Base-by-base conservation (phyloP, 1,140 invertebrate species). In the Zaprionus nigranus region DNA sequence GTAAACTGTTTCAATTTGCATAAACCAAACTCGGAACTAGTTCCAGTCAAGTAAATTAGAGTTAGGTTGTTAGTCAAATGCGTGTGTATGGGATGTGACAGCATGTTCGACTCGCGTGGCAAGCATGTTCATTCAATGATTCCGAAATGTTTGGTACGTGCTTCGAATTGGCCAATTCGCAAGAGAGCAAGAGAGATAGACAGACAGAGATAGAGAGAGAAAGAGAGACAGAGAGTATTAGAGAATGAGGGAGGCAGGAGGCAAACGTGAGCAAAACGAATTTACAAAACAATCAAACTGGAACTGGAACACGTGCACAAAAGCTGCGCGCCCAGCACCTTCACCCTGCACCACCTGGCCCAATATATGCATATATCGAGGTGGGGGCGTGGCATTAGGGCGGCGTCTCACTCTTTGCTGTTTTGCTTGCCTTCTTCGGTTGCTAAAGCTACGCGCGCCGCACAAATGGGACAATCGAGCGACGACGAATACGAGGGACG, bases 181-280 rank as follows among this genome's bases (percentile, higher is more conserved):
- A 34, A 20, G 12, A 43, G 36, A 58, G 17, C 46, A 49, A 34
- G 22, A 65, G 64, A 90, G 40, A 17, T n/a, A 51, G 88, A 93
- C 92, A 93, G n/a, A 57, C 34, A 34, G 22, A 65, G 64, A 90
- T 5, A n/a, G n/a, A 51, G 88, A 93, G 92, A 93, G 93, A 92
- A 92, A 72, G 17, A 17, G 17, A 17, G 38, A 72, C 0, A 17
- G 17, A 17, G 38, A 57, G 34, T 26, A 54, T 38, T 74, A 56
- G 49, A 38, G 51, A 94, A 93, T 92, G 93, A 46, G 40, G n/a
- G 40, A 46, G 40, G n/a, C 40, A 46, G 40, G 40, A 87, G 93
- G 93, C 91, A 93, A 93, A 93, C 92, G 93, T 94, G 94, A 93
- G 93, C 93, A 94, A 92, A 93, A 91, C 88, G 90, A 91, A 90